phyloP scores from a whole-genome alignment of 2,888 invertebrate genomes.

The Tetranychus piercei region DNA sequence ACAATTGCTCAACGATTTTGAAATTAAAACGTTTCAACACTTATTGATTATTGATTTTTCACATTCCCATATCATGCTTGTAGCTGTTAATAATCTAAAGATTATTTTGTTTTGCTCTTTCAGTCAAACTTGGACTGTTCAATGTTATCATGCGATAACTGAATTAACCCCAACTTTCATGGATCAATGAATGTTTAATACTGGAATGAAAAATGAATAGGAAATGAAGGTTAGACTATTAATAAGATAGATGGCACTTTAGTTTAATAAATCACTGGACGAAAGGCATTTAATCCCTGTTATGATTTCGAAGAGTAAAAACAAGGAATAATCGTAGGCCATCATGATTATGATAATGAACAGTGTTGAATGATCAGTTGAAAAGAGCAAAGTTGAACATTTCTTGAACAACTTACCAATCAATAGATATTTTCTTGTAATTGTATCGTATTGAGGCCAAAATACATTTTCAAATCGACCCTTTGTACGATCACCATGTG shows the following conservation, averaged over 20 bases:
- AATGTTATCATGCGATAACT: neutral
- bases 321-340: no score
- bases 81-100: no score
- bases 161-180: neutral
- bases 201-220: neutral
- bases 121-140: neutral
- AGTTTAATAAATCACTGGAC: no score
- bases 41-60: no score
- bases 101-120: no score
- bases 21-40: no score
- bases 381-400: neutral
- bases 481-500: conserved; percentile 19
- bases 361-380: neutral
- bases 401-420: conserved; percentile 23
- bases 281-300: no score
- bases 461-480: conserved; percentile 29
- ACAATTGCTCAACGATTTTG: no score
- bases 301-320: no score
- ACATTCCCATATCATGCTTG: no score
- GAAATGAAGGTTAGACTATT: neutral
- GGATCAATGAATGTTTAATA: neutral
- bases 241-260: no score
- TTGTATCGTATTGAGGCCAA: conserved; percentile 81
- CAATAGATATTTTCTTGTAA: conserved; percentile 67
- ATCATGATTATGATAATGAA: no score